Evolutionary conservation across 2,888 invertebrate species (phyloP), one percentile per base, ranked within the genome.

Genomic region (Oligia latruncula): DNA sequence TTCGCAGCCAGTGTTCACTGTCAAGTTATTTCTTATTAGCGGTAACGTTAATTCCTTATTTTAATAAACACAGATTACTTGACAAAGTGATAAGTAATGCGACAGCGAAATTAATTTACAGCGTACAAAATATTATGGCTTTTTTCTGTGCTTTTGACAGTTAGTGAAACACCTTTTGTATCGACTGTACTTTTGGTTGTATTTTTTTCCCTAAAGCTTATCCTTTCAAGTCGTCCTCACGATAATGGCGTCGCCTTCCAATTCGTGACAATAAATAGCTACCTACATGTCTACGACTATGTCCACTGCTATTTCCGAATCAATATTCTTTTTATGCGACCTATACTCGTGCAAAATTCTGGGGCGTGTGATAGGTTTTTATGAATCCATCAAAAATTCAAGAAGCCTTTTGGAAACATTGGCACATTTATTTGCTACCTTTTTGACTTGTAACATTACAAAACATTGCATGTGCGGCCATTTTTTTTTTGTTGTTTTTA

Each of bases 41-140:
- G 46, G 58, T 66, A 64, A 72, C 0, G 72, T 74, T 70, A 70
- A 72, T 72, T 65, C 65, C 35, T 66, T 76, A 52, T 68, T 80
- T 68, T 68, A 82, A 77, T 74, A 71, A 60, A 72, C 49, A 58
- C 20, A 52, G 58, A 75, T 78, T 65, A 78, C n/a, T 73, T 58
- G 49, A 43, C 23, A 64, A 72, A 46, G 15, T 71, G 17, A n/a
- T 43, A 71, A 62, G 64, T 82, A 71, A 80, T 80, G 52, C n/a
- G 81, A 73, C 70, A 81, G 29, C n/a, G 1, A 64, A 81, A 81
- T 67, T 77, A 71, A 66, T 71, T 64, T 81, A 67, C 52, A 64
- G n/a, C 13, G 4, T 35, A 55, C 29, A 60, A 67, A 66, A 74
- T 75, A 74, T 78, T 67, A 1, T 74, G 52, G 55, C 58, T 5